A percentile compares a stretch with the other conserved stretches of the same genome.
These are phyloP conservation scores for Gopherus flavomarginatus DNA, from an alignment of 2,113 vertebrate species.

Conservation along the genomic window DNA sequence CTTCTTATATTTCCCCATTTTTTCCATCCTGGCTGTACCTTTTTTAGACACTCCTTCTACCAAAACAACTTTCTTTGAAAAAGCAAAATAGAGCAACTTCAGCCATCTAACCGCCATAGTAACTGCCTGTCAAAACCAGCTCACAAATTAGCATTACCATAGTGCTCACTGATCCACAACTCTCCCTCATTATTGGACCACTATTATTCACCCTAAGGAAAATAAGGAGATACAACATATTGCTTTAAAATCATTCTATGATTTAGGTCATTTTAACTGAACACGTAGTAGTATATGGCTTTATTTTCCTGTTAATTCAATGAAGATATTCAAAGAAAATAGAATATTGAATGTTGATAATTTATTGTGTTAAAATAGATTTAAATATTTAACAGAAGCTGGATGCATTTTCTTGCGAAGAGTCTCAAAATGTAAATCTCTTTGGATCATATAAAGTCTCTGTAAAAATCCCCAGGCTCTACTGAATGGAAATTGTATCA, in stretches of 20 bases:
- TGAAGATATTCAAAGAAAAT: background rate
- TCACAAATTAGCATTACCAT: constrained; percentile 21
- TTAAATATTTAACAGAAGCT: background rate
- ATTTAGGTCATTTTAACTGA: constrained; percentile 25
- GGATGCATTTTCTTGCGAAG: background rate
- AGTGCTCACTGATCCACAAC: background rate
- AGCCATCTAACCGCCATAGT: constrained; percentile 24
- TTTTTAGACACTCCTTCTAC: constrained; percentile 27
- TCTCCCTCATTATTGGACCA: background rate
- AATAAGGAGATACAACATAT: background rate
- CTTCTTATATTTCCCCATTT: constrained; percentile 1
- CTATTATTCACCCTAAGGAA: background rate
- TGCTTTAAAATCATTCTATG: constrained; percentile 7
- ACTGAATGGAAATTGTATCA: background rate
- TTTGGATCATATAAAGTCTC: background rate
- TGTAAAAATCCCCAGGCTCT: background rate
- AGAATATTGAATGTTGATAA: background rate
- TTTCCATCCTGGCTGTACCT: background rate
- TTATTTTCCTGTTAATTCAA: background rate
- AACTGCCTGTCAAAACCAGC: constrained; percentile 35
- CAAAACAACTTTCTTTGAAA: constrained; percentile 45
- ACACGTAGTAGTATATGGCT: background rate
- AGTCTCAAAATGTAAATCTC: background rate
- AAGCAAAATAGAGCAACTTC: constrained; percentile 30
- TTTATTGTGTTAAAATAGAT: background rate